phyloP scores from a whole-genome alignment of 1,140 invertebrate species.

The Ceratina australensis region DNA sequence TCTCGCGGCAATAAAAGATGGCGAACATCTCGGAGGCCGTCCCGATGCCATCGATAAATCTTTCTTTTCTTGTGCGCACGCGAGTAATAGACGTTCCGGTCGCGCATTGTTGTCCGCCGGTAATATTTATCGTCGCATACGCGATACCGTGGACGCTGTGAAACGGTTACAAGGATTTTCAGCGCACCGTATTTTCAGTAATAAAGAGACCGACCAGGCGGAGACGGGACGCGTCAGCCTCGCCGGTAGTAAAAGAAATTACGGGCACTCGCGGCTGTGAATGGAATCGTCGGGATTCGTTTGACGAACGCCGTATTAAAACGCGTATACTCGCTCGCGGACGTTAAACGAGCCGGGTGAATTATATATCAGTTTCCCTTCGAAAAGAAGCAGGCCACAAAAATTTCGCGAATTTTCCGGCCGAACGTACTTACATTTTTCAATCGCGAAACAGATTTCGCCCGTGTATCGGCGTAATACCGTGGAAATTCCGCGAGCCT shows the following conservation, averaged over 20 bases:
- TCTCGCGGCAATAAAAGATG: slow-evolving; percentile 37
- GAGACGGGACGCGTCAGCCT: background rate
- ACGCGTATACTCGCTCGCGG: background rate
- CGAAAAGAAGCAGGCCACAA: background rate
- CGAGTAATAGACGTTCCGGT: slow-evolving; percentile 37
- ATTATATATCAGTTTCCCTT: background rate
- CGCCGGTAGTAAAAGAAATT: background rate
- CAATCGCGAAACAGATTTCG: background rate
- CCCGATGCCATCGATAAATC: slow-evolving; percentile 54
- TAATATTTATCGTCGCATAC: slow-evolving; percentile 51
- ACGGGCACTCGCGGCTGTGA: background rate
- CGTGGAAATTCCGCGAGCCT: no score
- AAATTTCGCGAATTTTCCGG: background rate
- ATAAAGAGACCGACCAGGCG: slow-evolving; percentile 34
- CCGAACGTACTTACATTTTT: no score
- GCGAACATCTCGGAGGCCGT: slow-evolving; percentile 29
- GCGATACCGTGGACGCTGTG: slow-evolving; percentile 19
- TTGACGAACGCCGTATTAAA: background rate
- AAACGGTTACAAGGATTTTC: slow-evolving; percentile 59
- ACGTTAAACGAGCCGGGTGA: background rate
- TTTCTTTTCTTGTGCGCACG: slow-evolving; percentile 25
- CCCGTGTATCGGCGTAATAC: background rate
- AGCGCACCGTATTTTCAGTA: slow-evolving; percentile 25
- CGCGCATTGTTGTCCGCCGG: slow-evolving; percentile 48
- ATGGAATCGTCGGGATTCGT: background rate